Conservation (phyloP, 2,888 invertebrate genomes). For the Brachypalpus laphriformis region DNA sequence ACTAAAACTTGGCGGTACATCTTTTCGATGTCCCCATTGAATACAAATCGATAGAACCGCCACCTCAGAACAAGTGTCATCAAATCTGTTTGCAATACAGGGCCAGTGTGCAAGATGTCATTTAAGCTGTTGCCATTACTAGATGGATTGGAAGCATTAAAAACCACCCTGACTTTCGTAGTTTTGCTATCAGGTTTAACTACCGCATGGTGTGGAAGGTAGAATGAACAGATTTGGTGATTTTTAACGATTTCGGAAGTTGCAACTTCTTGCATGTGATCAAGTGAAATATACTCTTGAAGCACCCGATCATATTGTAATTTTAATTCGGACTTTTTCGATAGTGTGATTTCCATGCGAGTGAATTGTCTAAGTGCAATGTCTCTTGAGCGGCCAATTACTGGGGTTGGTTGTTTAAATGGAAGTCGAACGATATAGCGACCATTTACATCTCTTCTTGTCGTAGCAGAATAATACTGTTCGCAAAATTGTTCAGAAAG, state of each 20-base stretch:
- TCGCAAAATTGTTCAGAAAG: background rate
- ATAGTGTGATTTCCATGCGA: background rate
- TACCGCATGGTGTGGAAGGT: slow-evolving; percentile 16
- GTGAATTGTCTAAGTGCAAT: background rate
- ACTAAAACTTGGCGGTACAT: no score
- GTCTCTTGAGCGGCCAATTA: background rate
- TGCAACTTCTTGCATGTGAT: slow-evolving; percentile 13
- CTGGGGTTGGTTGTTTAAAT: background rate
- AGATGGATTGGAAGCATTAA: slow-evolving; percentile 73
- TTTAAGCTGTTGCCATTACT: slow-evolving; percentile 63
- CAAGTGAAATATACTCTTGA: slow-evolving; percentile 18
- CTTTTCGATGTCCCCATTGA: slow-evolving; percentile 75
- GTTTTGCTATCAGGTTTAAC: slow-evolving; percentile 25
- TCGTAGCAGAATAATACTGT: background rate
- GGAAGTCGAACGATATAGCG: background rate
- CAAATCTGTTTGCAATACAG: slow-evolving; percentile 75
- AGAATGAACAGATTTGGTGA: background rate
- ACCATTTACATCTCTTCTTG: background rate
- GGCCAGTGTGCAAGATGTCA: slow-evolving; percentile 71
- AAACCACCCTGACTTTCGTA: slow-evolving; percentile 75
- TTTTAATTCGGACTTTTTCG: background rate
- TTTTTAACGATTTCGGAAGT: background rate
- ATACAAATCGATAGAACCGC: slow-evolving; percentile 64
- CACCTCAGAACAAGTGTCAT: slow-evolving; percentile 70
- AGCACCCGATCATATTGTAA: slow-evolving; percentile 7